Percentiles rank a stretch among this genome's conserved stretches.
Conservation (phyloP, 2,113 vertebrate species). For the Pyxicephalus adspersus region DNA sequence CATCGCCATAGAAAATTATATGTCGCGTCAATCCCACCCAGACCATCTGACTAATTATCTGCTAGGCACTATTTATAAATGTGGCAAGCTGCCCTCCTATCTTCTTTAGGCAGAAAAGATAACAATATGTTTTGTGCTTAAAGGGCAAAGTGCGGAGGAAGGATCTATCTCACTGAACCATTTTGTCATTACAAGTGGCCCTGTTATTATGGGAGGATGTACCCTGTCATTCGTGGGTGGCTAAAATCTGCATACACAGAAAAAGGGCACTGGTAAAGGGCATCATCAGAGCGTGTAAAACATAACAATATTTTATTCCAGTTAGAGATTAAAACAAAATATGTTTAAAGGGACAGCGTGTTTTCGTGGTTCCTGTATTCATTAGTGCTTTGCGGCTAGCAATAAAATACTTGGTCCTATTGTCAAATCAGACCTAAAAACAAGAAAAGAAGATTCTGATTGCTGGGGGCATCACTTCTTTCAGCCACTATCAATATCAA, state of each 20-base stretch:
- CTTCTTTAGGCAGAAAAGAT: slow-evolving; percentile 36
- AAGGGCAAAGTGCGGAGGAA: slow-evolving; percentile 48
- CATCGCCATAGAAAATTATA: slow-evolving; percentile 47
- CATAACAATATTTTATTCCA: background rate
- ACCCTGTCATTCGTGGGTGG: slow-evolving; percentile 14
- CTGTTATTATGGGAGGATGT: slow-evolving; percentile 4
- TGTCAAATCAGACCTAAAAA: too few relatives aligned
- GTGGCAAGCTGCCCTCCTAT: slow-evolving; percentile 34
- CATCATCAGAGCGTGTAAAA: background rate
- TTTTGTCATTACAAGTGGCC: slow-evolving; percentile 29
- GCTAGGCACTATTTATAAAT: slow-evolving; percentile 29
- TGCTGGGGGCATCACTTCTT: too few relatives aligned
- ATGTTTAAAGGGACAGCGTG: background rate
- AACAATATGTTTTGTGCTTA: slow-evolving; percentile 37
- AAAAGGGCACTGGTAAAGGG: slow-evolving; percentile 16
- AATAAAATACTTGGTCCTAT: too few relatives aligned
- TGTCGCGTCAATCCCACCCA: slow-evolving; percentile 45
- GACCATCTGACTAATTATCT: slow-evolving; percentile 43
- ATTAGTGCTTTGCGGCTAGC: too few relatives aligned
- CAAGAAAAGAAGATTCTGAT: too few relatives aligned
- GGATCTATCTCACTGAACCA: slow-evolving; percentile 2
- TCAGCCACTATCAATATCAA: too few relatives aligned
- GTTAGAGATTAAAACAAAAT: background rate
- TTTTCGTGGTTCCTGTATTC: background rate
- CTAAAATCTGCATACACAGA: slow-evolving; percentile 9